Percentiles rank a stretch among this genome's conserved stretches.
Evolutionary conservation across 2,113 vertebrate genomes (phyloP).

Genomic region (Notothenia rossii): DNA sequence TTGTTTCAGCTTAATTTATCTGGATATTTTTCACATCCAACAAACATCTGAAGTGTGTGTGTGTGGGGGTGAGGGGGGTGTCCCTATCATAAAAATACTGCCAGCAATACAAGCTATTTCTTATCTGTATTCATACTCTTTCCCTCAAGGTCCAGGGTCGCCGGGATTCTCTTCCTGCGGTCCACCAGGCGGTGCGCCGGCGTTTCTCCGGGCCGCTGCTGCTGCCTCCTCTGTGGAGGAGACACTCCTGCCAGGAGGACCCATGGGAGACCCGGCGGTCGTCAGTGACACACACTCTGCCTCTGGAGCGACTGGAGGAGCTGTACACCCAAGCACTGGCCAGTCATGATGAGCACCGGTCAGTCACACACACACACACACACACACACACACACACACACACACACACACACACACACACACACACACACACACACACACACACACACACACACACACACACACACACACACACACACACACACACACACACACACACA

Average conservation of each 20-base stretch:
- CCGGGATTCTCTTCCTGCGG: slow-evolving; percentile 59
- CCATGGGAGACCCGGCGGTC: slow-evolving; percentile 32
- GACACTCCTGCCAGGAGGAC: slow-evolving; percentile 78
- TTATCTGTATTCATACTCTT: neutral
- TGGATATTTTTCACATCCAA: no score
- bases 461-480: neutral
- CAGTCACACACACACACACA: slow-evolving; percentile 36
- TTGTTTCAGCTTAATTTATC: no score
- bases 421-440: neutral
- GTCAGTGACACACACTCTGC: slow-evolving; percentile 19
- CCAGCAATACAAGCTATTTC: neutral
- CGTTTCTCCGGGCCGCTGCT: slow-evolving; percentile 86
- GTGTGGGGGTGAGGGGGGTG: no score
- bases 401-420: neutral
- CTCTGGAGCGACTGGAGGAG: slow-evolving; percentile 75
- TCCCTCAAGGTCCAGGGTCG: slow-evolving; percentile 49
- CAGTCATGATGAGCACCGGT: slow-evolving; percentile 78
- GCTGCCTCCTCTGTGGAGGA: slow-evolving; percentile 82
- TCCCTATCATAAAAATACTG: no score
- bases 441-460: neutral
- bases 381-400: neutral
- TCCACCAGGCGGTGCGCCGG: slow-evolving; percentile 77
- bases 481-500: neutral
- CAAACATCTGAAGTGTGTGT: no score
- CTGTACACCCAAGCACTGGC: slow-evolving; percentile 80